phyloP scores from a whole-genome alignment of 2,797 vertebrate species.

The Adelosebastes latens region DNA sequence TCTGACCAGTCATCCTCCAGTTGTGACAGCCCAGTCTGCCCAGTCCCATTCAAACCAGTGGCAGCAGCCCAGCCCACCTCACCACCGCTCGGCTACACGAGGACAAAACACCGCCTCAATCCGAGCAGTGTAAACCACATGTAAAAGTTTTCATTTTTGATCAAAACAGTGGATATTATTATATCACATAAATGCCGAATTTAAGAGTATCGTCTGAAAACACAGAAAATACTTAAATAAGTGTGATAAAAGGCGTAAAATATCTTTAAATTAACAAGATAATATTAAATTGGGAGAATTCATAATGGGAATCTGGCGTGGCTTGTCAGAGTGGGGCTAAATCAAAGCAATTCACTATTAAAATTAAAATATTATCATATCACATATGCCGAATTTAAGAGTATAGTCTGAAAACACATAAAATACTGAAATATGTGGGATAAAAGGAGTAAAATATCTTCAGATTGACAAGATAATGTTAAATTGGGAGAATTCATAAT shows the following conservation, averaged over 20 bases:
- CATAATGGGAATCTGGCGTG: not conserved
- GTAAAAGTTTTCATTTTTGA: not conserved
- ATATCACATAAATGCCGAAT: not conserved
- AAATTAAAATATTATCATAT: no score
- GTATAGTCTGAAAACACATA: fast-evolving
- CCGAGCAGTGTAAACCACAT: not conserved
- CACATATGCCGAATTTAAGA: not conserved
- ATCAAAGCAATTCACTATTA: not conserved
- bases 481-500: fast-evolving
- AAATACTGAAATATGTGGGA: fast-evolving
- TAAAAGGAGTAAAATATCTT: fast-evolving
- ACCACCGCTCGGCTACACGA: not conserved
- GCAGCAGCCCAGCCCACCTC: slow-evolving; percentile 34
- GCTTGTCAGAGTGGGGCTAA: not conserved
- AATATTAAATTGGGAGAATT: fast-evolving
- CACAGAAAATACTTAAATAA: fast-evolving
- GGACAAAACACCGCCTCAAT: not conserved
- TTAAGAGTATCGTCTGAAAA: fast-evolving
- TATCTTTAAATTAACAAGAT: fast-evolving
- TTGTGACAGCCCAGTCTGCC: slow-evolving; percentile 66
- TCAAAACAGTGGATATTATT: not conserved
- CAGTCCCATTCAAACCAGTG: slow-evolving; percentile 47
- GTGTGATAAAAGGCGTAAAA: fast-evolving
- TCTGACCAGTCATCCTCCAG: slow-evolving; percentile 70
- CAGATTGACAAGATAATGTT: fast-evolving